Evolutionary conservation across 2,797 vertebrate species (phyloP).

Genomic region (Smutsia temminckii): DNA sequence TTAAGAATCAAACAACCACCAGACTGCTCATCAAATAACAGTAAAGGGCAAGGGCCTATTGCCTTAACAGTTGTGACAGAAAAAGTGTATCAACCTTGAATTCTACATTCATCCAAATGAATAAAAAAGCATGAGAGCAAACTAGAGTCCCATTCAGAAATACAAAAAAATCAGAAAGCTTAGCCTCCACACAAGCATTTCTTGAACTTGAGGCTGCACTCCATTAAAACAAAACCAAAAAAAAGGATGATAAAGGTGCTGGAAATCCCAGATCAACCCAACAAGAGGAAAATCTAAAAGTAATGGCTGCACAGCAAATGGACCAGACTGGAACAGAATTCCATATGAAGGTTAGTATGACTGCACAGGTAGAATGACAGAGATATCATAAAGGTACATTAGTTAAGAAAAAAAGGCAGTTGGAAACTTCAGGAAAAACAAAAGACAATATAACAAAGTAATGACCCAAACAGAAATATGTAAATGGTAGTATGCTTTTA

Average conservation of each 20-base stretch:
- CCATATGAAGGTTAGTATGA: background rate
- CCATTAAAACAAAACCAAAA: background rate
- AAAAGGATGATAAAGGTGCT: background rate
- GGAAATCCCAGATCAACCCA: background rate
- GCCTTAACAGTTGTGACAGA: background rate
- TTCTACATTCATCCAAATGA: constrained; percentile 10
- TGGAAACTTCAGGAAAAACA: constrained; percentile 15
- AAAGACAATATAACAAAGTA: background rate
- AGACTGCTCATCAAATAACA: constrained; percentile 1
- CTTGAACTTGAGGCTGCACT: background rate
- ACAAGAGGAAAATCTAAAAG: background rate
- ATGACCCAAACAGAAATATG: background rate
- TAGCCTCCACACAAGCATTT: background rate
- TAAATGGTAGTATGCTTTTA: background rate
- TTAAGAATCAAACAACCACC: constrained; percentile 2
- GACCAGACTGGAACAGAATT: background rate
- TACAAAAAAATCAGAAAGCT: constrained; percentile 9
- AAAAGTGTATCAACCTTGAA: background rate
- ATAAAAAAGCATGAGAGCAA: background rate
- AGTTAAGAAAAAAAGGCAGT: background rate
- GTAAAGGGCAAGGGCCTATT: constrained; percentile 1
- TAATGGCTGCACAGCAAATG: background rate
- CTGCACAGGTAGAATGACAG: background rate
- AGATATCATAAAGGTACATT: background rate
- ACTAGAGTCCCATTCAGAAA: background rate